Conservation (phyloP, 2,113 vertebrate species). For the Pteruthius melanotis region DNA sequence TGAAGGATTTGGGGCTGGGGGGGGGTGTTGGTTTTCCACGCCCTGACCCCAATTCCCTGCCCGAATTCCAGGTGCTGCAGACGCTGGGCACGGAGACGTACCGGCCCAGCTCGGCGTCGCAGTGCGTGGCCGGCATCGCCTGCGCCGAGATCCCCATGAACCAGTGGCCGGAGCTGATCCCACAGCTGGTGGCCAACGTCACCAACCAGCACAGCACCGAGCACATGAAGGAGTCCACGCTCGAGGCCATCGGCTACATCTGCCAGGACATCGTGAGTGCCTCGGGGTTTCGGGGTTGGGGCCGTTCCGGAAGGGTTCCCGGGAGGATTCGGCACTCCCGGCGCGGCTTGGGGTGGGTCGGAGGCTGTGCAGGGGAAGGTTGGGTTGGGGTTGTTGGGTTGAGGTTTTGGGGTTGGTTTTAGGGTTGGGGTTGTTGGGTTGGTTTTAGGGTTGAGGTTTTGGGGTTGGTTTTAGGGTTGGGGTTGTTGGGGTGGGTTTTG, state of each 20-base stretch:
- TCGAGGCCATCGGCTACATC: constrained; percentile 99
- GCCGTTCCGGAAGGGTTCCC: rapidly evolving
- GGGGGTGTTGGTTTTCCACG: no score
- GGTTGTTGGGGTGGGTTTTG: neutral
- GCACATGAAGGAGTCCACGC: constrained; percentile 98
- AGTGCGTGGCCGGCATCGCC: constrained; percentile 96
- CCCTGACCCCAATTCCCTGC: neutral
- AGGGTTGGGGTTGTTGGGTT: neutral
- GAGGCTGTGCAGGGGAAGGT: rapidly evolving
- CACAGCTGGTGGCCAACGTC: constrained; percentile 93
- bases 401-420: neutral
- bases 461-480: neutral
- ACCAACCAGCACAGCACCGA: constrained; percentile 94
- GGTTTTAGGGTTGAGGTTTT: neutral
- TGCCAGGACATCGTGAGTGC: constrained; percentile 96
- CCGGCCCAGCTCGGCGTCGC: constrained; percentile 94
- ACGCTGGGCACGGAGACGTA: constrained; percentile 97
- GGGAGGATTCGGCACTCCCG: rapidly evolving
- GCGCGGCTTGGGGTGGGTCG: rapidly evolving
- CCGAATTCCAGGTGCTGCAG: constrained; percentile 83
- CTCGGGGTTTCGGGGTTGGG: rapidly evolving
- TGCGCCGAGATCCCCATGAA: constrained; percentile 96
- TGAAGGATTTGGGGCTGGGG: neutral
- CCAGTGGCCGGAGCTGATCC: constrained; percentile 97
- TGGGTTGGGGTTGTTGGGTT: no score